phyloP scores from a whole-genome alignment of 2,888 invertebrate genomes.

The Cerceris rybyensis region DNA sequence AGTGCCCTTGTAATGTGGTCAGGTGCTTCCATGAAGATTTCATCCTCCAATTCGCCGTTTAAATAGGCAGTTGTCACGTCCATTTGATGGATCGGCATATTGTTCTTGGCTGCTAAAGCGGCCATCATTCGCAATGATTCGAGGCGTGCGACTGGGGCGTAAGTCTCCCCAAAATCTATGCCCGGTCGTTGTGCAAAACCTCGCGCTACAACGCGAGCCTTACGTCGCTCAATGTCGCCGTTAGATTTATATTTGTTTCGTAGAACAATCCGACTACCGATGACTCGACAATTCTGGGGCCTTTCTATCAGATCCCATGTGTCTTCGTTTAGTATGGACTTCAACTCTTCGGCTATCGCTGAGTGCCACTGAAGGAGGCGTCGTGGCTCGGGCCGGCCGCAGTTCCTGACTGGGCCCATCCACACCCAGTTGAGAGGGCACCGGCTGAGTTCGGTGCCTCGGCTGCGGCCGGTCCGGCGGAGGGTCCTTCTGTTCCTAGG shows the following conservation, averaged over 20 bases:
- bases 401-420: too few species aligned
- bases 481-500: too few species aligned
- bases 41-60: background rate
- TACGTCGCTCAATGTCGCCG: conserved; percentile 38
- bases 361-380: too few species aligned
- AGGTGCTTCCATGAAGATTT: background rate
- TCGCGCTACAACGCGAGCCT: conserved; percentile 4
- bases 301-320: conserved; percentile 27
- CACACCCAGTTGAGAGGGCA: too few species aligned
- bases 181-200: background rate
- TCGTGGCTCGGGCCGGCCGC: too few species aligned
- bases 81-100: background rate
- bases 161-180: background rate
- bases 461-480: too few species aligned
- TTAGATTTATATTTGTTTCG: conserved; percentile 39
- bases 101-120: background rate
- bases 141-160: background rate
- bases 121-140: background rate
- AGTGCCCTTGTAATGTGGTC: background rate
- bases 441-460: too few species aligned
- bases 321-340: conserved; percentile 15
- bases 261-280: conserved; percentile 43
- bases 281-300: conserved; percentile 23
- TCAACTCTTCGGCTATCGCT: conserved; percentile 30
- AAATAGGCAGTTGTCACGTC: conserved; percentile 9